Percentiles rank a stretch among this genome's conserved stretches.
Evolutionary conservation across 2,797 vertebrate genomes (phyloP).

Genomic region (Peromyscus attwateri): DNA sequence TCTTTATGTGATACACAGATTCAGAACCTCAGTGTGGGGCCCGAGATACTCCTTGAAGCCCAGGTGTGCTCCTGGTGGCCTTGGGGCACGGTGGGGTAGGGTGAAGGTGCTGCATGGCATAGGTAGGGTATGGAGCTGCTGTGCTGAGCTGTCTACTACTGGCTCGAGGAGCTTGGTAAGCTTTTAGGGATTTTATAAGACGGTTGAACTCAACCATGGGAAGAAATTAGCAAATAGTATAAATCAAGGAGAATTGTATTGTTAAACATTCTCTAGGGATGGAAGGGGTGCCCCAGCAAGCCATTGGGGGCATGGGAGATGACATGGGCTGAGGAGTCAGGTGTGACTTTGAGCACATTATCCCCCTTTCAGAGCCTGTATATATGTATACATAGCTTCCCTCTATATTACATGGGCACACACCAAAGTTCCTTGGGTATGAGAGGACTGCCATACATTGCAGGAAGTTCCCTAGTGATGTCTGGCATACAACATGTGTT

Average conservation of each 20-base stretch:
- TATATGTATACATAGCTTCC: not conserved
- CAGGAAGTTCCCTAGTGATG: not conserved
- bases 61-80: not conserved
- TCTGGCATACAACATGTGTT: not conserved
- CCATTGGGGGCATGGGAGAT: not conserved
- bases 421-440: not conserved
- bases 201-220: not conserved
- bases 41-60: not conserved
- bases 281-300: not conserved
- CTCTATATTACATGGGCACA: not conserved
- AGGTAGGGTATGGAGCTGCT: not conserved
- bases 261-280: not conserved
- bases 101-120: not conserved
- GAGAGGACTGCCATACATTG: not conserved
- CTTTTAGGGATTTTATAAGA: conserved; percentile 21
- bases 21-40: not conserved
- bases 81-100: no score
- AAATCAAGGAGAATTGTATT: not conserved
- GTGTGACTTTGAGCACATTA: not conserved
- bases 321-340: not conserved
- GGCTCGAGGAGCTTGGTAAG: not conserved
- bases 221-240: not conserved
- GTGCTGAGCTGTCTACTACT: not conserved
- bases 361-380: not conserved
- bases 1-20: conserved; percentile 81